These are phyloP conservation scores for Eustalomyia histrio DNA, from an alignment of 2,888 invertebrate species.

Conservation along the genomic window DNA sequence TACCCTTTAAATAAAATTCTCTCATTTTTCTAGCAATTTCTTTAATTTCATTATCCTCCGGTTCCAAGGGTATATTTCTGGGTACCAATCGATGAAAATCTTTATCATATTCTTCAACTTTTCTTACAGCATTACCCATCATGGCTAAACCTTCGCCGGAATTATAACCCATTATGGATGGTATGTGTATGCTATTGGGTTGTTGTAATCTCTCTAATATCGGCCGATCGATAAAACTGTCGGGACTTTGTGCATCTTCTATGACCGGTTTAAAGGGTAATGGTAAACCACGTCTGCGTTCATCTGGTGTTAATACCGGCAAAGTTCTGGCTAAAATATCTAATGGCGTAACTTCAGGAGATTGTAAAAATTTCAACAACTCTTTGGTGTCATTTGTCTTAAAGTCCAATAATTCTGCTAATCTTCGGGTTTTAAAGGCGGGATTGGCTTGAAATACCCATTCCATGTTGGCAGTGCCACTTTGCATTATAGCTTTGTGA, in stretches of 20 bases:
- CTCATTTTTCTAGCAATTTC: constrained; percentile 71
- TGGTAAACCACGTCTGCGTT: constrained; percentile 73
- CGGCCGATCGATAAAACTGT: constrained; percentile 71
- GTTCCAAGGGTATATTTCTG: constrained; percentile 70
- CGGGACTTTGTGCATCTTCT: constrained; percentile 71
- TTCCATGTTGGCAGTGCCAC: constrained; percentile 76
- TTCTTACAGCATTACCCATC: constrained; percentile 70
- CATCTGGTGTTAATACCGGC: constrained; percentile 71
- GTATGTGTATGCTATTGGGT: constrained; percentile 79
- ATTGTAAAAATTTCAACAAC: constrained; percentile 70
- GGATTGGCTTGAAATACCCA: constrained; percentile 75
- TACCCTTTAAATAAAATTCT: constrained; percentile 80
- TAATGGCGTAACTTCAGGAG: constrained; percentile 67
- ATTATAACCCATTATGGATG: constrained; percentile 81
- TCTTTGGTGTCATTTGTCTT: constrained; percentile 63
- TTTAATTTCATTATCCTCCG: constrained; percentile 66
- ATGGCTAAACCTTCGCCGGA: constrained; percentile 81
- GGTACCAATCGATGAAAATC: constrained; percentile 76
- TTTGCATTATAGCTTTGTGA: constrained; percentile 77
- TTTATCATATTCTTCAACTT: constrained; percentile 69
- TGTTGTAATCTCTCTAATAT: constrained; percentile 80
- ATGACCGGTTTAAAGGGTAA: constrained; percentile 75
- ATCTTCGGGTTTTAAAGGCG: constrained; percentile 68
- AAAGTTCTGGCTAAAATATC: constrained; percentile 66
- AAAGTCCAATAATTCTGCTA: constrained; percentile 72